These are phyloP conservation scores for Gasterosteus aculeatus DNA, from an alignment of 2,113 vertebrate species.

Conservation along the genomic window DNA sequence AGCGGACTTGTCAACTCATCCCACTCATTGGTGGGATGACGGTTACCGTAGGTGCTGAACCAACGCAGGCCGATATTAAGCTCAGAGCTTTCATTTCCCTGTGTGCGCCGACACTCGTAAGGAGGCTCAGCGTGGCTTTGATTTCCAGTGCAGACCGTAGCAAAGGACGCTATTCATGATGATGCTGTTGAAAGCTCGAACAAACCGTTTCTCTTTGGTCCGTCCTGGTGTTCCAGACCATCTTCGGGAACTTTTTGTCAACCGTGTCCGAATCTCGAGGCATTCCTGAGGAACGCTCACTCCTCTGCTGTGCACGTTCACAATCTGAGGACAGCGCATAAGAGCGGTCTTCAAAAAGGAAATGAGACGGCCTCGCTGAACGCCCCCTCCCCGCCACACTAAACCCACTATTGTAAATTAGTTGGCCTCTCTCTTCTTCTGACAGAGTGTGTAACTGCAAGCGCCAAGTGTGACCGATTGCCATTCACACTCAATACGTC, in stretches of 20 bases:
- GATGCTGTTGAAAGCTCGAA: not conserved
- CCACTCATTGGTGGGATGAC: slow-evolving; percentile 20
- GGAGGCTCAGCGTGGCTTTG: slow-evolving; percentile 21
- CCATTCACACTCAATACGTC: slow-evolving; percentile 53
- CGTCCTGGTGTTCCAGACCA: not conserved
- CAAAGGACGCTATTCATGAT: not conserved
- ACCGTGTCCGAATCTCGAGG: not conserved
- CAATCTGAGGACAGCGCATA: slow-evolving; percentile 24
- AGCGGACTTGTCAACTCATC: slow-evolving; percentile 50
- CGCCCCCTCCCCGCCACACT: not conserved
- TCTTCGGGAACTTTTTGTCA: not conserved
- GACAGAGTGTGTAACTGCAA: slow-evolving; percentile 62
- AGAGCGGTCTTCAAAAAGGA: slow-evolving; percentile 19
- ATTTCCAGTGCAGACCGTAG: not conserved
- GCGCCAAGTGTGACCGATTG: slow-evolving; percentile 64
- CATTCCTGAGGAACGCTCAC: not conserved
- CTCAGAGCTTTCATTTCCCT: slow-evolving; percentile 15
- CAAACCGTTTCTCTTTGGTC: not conserved
- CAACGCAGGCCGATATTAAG: slow-evolving; percentile 30
- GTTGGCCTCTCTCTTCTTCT: slow-evolving; percentile 44
- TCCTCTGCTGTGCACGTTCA: not conserved
- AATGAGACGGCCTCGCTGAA: not conserved
- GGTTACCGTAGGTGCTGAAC: slow-evolving; percentile 25
- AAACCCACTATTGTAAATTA: slow-evolving; percentile 49
- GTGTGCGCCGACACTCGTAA: slow-evolving; percentile 23